Base-by-base conservation (phyloP, 2,113 vertebrate species). In the Oreochromis spilurus region DNA sequence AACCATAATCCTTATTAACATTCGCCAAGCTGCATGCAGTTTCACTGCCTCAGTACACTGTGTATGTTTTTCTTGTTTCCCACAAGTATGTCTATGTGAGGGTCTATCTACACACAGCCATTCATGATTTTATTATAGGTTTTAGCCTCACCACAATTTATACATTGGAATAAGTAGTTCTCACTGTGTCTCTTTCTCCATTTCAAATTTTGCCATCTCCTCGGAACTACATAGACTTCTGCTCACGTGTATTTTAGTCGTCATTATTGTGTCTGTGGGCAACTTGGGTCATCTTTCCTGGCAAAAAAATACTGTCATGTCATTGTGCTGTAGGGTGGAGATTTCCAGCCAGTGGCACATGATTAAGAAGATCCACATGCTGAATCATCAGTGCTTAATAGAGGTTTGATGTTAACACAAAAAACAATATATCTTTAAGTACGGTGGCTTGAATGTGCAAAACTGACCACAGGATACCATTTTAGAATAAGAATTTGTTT, bases 1-100 rank as follows among this genome's bases (percentile, higher is more conserved):
- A 96, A 95, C 95, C 95, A 96, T 97, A 97, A 98, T 98, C 97
- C 97, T 97, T 97, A 97, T 97, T 97, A 97, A 96, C 97, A 96
- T 98, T 97, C 96, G 97, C 97, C 93, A 95, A 95, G 97, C 97
- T 97, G 95, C 97, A 96, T 98, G 97, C 97, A 97, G 96, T 95
- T 97, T 97, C 96, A 96, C 94, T 93, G 96, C 95, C 96, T 96
- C 96, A 96, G 96, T 96, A 91, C 88, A 81, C 92, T 87, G 94
- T 96, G 95, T 97, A 92, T 98, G 97, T 97, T 98, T 95, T 97
- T 97, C 96, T 97, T 97, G 97, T 97, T 96, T 96, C 95, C 92
- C 92, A 84, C 95, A 95, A 95, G 95, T 97, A 97, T 98, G 97
- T 97, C 96, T 97, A 96, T 96, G 90, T 96, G 92, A 92, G 90